Base-by-base conservation (phyloP, 1,140 invertebrate species). In the Drosophila prosaltans region DNA sequence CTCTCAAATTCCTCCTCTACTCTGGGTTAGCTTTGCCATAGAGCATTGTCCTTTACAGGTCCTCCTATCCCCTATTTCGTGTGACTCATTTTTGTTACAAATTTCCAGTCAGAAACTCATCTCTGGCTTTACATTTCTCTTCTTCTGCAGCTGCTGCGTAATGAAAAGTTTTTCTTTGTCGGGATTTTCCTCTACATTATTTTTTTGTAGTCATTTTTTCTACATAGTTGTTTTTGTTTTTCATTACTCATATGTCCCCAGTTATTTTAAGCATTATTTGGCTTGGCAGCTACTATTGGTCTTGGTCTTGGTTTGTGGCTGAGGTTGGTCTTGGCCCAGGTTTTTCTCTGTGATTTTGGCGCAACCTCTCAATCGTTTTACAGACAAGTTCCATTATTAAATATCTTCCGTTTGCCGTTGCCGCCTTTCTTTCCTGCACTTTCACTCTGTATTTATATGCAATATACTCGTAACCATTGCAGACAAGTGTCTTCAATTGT, bases 131-230 rank as follows among this genome's bases (percentile, higher is more conserved):
- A 36, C 77, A 64, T 73, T 81, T 74, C 79, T 82, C 80, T 36
- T 4, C 32, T 36, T 36, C 28, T 30, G 68, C 16, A 16, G 45
- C 59, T 45, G 65, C 76, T 80, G 80, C 64, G 83, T 84, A 88
- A 88, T 88, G 84, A 88, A 89, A 89, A 89, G 63, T 88, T 89
- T 88, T 70, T 89, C 84, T 89, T 80, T 88, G 78, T 89, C 83
- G 65, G 63, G 69, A 59, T 74, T 74, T 61, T 72, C 54, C 80
- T 62, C 65, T 63, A 41, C 43, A 41, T 58, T 32, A 39, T 60
- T 24, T 55, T 62, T 57, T 65, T 58, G 26, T 43, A n/a, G 24
- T 36, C 6, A 36, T 36, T 36, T 45, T 9, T 30, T 74, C 55
- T 51, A 32, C 59, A 60, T 58, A 72, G 68, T 75, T 83, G 75